These are phyloP conservation scores for Podargus strigoides DNA, from an alignment of 2,797 vertebrate species.

Conservation along the genomic window DNA sequence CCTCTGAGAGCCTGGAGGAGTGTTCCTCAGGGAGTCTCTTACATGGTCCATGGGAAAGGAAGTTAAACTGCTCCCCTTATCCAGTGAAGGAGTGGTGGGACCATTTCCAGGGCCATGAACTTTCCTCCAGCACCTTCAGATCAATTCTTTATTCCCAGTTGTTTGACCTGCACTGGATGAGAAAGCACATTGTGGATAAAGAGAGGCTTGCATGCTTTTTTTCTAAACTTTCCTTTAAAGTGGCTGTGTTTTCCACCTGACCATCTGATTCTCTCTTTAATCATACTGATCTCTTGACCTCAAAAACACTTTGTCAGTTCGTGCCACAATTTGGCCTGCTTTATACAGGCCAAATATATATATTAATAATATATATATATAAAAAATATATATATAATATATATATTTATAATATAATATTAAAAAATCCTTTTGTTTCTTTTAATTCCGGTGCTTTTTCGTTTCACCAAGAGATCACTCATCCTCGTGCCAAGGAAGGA, in stretches of 20 bases:
- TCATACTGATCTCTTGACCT: neutral
- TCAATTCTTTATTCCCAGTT: neutral
- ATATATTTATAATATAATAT: too few species aligned
- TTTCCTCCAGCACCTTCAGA: neutral
- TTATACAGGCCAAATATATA: too few species aligned
- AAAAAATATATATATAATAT: too few species aligned
- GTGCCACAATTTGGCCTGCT: neutral
- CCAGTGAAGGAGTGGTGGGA: too few species aligned
- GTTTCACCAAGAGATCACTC: neutral
- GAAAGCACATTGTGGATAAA: neutral
- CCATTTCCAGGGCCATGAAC: neutral
- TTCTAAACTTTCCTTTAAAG: neutral
- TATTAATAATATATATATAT: too few species aligned
- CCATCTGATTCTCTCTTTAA: neutral
- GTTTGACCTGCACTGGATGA: neutral
- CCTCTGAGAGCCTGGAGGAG: neutral
- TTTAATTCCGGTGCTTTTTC: neutral
- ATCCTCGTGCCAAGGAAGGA: neutral
- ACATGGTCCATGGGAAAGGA: neutral
- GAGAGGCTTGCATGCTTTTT: neutral
- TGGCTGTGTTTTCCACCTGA: neutral
- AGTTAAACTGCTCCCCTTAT: neutral
- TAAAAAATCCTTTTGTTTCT: conserved; percentile 13
- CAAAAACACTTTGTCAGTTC: neutral
- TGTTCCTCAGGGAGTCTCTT: neutral